Evolutionary conservation across 53 echinoderm and acorn worm species (phyloP).

Genomic region (Antedon mediterranea): DNA sequence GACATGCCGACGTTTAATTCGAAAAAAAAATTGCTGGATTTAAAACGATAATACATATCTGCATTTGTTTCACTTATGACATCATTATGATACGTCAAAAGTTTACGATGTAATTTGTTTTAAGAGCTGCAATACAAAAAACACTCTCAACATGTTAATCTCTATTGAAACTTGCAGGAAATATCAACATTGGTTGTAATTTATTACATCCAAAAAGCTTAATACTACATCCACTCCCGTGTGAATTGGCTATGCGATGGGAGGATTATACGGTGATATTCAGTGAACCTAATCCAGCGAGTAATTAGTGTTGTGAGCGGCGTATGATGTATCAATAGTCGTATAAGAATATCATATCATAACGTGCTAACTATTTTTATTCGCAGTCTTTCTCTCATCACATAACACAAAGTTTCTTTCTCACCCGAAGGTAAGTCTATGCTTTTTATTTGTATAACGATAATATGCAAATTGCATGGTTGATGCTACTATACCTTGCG

Average conservation of each 20-base stretch:
- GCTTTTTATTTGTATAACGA: background rate
- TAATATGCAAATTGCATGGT: too few species aligned
- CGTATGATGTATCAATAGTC: background rate
- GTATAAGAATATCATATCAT: background rate
- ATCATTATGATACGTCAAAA: background rate
- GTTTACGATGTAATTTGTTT: background rate
- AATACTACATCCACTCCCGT: background rate
- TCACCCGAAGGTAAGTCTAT: background rate
- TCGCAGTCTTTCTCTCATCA: background rate
- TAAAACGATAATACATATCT: too few species aligned
- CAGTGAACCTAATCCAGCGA: background rate
- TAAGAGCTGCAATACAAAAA: background rate
- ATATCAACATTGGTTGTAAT: background rate
- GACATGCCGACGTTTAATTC: background rate
- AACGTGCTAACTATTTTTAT: background rate
- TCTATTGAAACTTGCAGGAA: background rate
- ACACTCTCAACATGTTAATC: background rate
- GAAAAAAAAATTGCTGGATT: background rate
- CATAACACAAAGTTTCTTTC: background rate
- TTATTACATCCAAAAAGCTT: background rate
- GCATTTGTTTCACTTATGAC: background rate
- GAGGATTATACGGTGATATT: background rate
- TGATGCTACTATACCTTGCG: too few species aligned
- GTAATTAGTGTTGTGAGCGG: background rate
- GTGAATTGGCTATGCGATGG: background rate